Evolutionary conservation across 2,113 vertebrate species (phyloP).

Genomic region (Neodontobutis hainanensis): DNA sequence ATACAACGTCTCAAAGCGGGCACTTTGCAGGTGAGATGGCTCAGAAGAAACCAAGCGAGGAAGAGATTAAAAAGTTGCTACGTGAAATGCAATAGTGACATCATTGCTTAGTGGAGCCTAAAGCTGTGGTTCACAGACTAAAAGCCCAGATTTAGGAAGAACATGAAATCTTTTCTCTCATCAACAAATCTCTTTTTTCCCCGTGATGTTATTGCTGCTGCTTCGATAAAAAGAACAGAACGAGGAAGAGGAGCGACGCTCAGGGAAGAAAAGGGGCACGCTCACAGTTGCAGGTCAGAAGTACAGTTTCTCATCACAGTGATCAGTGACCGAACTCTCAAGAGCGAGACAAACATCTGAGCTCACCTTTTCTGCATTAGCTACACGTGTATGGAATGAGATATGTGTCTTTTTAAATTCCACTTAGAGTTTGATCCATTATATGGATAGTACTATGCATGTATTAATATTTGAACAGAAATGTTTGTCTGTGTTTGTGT

Average conservation of each 20-base stretch:
- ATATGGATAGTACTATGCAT: no score
- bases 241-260: conserved; percentile 33
- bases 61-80: conserved; percentile 7
- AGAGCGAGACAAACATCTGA: conserved; percentile 67
- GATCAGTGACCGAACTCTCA: conserved; percentile 70
- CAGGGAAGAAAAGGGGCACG: conserved; percentile 48
- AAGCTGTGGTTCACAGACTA: conserved; percentile 41
- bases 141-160: conserved; percentile 42
- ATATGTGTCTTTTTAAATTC: background rate
- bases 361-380: conserved; percentile 42
- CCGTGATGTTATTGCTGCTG: conserved; percentile 73
- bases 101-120: conserved; percentile 67
- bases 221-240: conserved; percentile 37
- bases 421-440: no score
- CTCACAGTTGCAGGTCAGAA: conserved; percentile 79
- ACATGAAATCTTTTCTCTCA: conserved; percentile 33
- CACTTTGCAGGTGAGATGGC: conserved; percentile 46
- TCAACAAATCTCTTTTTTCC: conserved; percentile 37
- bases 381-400: background rate
- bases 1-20: conserved; percentile 7
- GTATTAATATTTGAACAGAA: no score
- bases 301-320: conserved; percentile 83
- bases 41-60: conserved; percentile 17
- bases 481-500: no score
- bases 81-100: conserved; percentile 55